These are phyloP conservation scores for Tetheella fluctuosa DNA, from an alignment of 2,888 invertebrate genomes.

Conservation along the genomic window DNA sequence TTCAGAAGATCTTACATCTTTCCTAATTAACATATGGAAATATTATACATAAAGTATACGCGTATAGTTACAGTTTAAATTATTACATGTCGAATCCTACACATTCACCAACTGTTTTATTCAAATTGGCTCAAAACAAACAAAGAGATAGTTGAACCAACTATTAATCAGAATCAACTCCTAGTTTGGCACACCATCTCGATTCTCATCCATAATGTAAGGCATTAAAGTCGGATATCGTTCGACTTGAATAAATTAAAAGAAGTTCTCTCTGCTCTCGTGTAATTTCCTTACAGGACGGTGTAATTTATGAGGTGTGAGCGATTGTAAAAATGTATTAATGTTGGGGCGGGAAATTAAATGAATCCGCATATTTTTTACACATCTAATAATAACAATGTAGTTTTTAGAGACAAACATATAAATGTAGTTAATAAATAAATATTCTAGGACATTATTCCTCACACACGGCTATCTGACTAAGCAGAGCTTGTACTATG, in stretches of 20 bases:
- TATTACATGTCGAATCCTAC: neutral
- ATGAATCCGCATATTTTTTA: neutral
- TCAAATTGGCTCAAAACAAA: constrained; percentile 65
- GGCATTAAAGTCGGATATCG: constrained; percentile 49
- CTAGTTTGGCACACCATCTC: constrained; percentile 20
- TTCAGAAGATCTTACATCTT: no score
- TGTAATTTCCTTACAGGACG: constrained; percentile 55
- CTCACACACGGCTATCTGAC: no score
- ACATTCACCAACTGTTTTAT: constrained; percentile 45
- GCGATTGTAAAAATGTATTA: neutral
- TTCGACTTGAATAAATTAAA: constrained; percentile 53
- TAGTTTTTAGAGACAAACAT: no score
- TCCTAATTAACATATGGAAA: neutral
- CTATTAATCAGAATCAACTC: constrained; percentile 61
- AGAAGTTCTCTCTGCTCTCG: constrained; percentile 54
- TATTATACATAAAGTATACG: neutral
- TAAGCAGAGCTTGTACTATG: no score
- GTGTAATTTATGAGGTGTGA: constrained; percentile 32
- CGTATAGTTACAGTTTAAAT: neutral
- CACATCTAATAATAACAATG: no score
- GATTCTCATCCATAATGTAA: constrained; percentile 36
- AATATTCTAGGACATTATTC: no score
- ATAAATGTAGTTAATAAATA: no score
- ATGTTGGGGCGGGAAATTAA: neutral
- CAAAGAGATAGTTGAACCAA: constrained; percentile 60